Percentiles rank a stretch among this genome's conserved stretches.
Evolutionary conservation across 2,113 vertebrate genomes (phyloP).

Genomic region (Nothocercus nigrocapillus): DNA sequence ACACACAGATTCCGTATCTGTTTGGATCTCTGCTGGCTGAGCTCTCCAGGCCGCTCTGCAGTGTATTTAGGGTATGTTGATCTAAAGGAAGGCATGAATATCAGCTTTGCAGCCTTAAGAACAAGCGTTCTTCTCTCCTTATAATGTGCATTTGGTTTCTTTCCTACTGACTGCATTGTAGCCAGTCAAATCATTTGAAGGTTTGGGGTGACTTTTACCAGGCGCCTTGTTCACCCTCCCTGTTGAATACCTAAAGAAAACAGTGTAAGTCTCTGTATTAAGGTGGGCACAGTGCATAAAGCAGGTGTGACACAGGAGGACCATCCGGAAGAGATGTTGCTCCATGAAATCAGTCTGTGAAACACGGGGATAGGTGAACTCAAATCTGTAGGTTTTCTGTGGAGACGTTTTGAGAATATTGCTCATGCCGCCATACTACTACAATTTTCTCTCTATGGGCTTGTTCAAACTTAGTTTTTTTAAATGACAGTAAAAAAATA

Average conservation of each 20-base stretch:
- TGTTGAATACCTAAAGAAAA: neutral
- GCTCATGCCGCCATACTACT: conserved; percentile 11
- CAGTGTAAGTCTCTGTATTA: neutral
- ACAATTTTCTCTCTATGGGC: neutral
- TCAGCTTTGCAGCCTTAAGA: neutral
- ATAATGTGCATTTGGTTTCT: neutral
- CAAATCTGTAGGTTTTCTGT: conserved; percentile 29
- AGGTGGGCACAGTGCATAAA: neutral
- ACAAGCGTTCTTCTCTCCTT: neutral
- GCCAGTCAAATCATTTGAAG: neutral
- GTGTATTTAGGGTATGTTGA: rapidly evolving
- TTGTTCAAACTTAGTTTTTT: neutral
- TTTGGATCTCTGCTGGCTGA: neutral
- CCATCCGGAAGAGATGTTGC: neutral
- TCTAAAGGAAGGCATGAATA: neutral
- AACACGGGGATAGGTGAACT: conserved; percentile 29
- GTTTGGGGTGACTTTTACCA: neutral
- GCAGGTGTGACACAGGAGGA: neutral
- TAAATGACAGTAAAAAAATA: neutral
- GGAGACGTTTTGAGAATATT: conserved; percentile 35
- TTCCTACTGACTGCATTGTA: neutral
- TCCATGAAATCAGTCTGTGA: neutral
- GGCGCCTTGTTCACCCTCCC: neutral
- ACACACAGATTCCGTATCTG: neutral
- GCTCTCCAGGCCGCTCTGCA: neutral